Evolutionary conservation across 2,797 vertebrate species (phyloP).

Genomic region (Peromyscus aztecus): DNA sequence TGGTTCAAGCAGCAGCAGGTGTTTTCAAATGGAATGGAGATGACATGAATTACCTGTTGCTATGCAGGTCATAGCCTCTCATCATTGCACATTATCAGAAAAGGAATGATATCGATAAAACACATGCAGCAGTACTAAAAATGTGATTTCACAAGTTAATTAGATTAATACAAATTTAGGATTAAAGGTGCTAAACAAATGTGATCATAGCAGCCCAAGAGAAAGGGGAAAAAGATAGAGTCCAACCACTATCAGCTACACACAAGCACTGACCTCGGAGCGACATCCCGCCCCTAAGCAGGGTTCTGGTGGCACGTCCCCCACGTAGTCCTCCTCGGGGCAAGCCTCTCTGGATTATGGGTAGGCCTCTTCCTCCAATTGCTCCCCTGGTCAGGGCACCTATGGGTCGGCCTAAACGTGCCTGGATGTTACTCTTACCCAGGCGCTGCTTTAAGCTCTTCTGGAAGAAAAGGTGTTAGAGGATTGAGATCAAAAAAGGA

Average conservation of each 20-base stretch:
- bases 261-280: conserved; percentile 92
- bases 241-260: neutral
- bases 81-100: conserved; percentile 80
- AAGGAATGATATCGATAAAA: conserved; percentile 80
- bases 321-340: conserved; percentile 92
- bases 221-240: conserved; percentile 12
- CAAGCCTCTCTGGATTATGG: conserved; percentile 92
- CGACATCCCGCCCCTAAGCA: conserved; percentile 92
- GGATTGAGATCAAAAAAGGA: conserved; percentile 78
- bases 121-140: conserved; percentile 82
- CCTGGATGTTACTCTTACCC: conserved; percentile 99
- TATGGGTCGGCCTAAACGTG: conserved; percentile 94
- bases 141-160: conserved; percentile 75
- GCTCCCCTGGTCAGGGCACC: conserved; percentile 92
- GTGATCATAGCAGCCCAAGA: conserved; percentile 77
- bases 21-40: conserved; percentile 81
- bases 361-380: conserved; percentile 89
- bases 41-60: conserved; percentile 79
- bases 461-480: conserved; percentile 86
- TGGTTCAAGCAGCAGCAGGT: conserved; percentile 79
- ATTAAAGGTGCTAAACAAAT: conserved; percentile 78
- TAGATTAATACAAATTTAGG: conserved; percentile 73
- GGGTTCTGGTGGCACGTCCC: conserved; percentile 90
- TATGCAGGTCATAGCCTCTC: conserved; percentile 74
- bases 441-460: conserved; percentile 98